Percentiles rank a stretch among this genome's conserved stretches.
Conservation (phyloP, 1,140 invertebrate genomes). For the Orchestia grillus region DNA sequence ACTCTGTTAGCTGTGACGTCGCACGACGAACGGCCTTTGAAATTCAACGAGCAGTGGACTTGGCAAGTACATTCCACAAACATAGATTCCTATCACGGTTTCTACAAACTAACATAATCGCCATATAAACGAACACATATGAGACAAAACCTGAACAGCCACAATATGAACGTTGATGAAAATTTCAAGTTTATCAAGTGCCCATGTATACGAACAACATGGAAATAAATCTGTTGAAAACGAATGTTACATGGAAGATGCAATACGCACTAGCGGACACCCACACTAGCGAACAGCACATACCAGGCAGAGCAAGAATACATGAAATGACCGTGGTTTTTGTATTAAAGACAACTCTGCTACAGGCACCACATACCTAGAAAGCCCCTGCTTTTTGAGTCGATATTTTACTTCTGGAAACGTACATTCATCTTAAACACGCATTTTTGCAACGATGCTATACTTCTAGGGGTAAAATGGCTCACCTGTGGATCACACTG, state of each 20-base stretch:
- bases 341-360: neutral
- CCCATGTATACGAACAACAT: neutral
- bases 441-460: no score
- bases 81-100: no score
- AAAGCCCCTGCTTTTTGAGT: neutral
- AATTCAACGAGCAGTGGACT: no score
- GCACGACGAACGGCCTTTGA: no score
- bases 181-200: neutral
- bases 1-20: neutral
- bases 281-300: neutral
- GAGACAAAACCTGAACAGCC: no score
- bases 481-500: no score
- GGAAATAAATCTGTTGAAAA: neutral
- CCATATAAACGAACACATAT: no score
- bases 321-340: neutral
- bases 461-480: no score
- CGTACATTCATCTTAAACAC: neutral
- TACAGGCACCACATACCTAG: neutral
- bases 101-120: no score
- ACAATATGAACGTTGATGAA: neutral
- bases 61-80: no score
- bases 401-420: neutral
- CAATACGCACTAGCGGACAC: neutral
- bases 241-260: neutral
- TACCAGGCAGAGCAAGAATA: neutral